Conservation (phyloP, 2,888 invertebrate species). For the Calliphora vomitoria region DNA sequence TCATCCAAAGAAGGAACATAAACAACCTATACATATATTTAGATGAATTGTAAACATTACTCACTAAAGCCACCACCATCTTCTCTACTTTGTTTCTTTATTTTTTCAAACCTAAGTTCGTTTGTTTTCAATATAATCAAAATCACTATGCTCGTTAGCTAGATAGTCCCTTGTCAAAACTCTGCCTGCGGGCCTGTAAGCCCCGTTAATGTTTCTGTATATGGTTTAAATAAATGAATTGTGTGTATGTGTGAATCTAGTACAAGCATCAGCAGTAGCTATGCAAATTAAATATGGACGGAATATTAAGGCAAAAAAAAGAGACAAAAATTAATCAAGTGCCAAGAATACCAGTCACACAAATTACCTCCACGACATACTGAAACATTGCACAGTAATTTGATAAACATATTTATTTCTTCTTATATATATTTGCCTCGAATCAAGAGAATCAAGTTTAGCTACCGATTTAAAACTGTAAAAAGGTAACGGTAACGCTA, state of each 20-base stretch:
- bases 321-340: not conserved
- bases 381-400: conserved; percentile 17
- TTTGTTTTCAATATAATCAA: conserved; percentile 3
- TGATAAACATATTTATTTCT: not conserved
- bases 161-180: not conserved
- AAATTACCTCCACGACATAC: not conserved
- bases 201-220: not conserved
- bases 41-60: not conserved
- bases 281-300: conserved; percentile 20
- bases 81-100: not conserved
- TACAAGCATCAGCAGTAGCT: not conserved
- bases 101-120: not conserved
- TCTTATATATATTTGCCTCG: too few species aligned
- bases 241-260: not conserved
- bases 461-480: too few species aligned
- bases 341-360: not conserved
- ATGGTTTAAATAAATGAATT: not conserved
- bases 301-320: not conserved
- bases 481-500: too few species aligned
- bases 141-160: conserved; percentile 35
- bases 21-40: not conserved
- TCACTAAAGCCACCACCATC: not conserved
- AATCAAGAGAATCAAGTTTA: too few species aligned
- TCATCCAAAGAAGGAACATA: not conserved
- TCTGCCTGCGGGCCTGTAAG: not conserved